These are phyloP conservation scores for Agonopterix arenella DNA, from an alignment of 2,888 invertebrate genomes.

Conservation along the genomic window DNA sequence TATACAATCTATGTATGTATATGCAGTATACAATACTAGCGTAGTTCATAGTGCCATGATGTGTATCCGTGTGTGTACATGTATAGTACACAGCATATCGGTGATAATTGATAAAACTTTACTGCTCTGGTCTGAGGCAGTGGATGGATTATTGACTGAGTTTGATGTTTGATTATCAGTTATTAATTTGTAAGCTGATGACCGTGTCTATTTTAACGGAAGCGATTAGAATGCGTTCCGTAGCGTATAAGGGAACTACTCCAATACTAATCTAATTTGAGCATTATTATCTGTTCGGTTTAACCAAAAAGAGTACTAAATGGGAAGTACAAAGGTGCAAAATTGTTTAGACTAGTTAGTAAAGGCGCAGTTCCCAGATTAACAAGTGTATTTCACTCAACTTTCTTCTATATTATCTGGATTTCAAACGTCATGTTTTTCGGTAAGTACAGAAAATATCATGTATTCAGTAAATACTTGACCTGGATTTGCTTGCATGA, in stretches of 20 bases:
- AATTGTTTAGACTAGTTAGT: background rate
- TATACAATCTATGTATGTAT: background rate
- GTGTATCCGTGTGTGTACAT: too few species aligned
- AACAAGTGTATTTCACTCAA: background rate
- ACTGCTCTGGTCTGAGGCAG: conserved; percentile 4
- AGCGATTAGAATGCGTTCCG: conserved; percentile 12
- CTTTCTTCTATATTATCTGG: too few species aligned
- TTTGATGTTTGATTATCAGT: conserved; percentile 6
- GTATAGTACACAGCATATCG: too few species aligned
- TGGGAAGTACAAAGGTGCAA: background rate
- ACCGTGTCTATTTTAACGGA: conserved; percentile 12
- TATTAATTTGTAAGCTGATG: conserved; percentile 16
- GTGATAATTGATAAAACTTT: background rate
- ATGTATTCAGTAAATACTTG: too few species aligned
- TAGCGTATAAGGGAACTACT: conserved; percentile 20
- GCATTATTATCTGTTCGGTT: background rate
- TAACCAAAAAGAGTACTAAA: too few species aligned
- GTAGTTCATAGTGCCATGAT: background rate
- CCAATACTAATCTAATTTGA: conserved; percentile 7
- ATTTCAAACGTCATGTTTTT: too few species aligned
- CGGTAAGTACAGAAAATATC: too few species aligned
- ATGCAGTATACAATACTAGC: background rate
- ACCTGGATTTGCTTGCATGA: too few species aligned
- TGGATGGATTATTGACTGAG: conserved; percentile 5
- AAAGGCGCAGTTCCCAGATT: background rate